Evolutionary conservation across 2,113 vertebrate species (phyloP).

Genomic region (Artemisiospiza belli): DNA sequence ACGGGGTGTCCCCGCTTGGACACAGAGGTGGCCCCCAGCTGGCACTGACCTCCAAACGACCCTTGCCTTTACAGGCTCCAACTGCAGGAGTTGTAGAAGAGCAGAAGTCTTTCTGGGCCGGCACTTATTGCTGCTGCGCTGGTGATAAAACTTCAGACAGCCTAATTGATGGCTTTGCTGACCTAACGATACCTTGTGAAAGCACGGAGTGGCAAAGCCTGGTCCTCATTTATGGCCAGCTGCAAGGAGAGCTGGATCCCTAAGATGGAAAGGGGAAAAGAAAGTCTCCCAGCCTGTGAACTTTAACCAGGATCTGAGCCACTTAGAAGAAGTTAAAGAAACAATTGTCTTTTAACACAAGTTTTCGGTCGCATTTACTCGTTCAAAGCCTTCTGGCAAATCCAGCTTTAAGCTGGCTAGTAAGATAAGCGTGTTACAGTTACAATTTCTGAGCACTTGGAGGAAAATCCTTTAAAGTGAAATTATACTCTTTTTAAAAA

Average conservation of each 20-base stretch:
- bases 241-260: slow-evolving; percentile 86
- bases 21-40: slow-evolving; percentile 87
- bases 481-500: slow-evolving; percentile 25
- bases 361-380: slow-evolving; percentile 7
- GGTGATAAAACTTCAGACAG: slow-evolving; percentile 99
- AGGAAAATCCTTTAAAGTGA: slow-evolving; percentile 49
- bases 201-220: slow-evolving; percentile 88
- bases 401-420: slow-evolving; percentile 12
- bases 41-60: slow-evolving; percentile 93
- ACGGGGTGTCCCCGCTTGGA: slow-evolving; percentile 76
- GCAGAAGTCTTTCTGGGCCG: slow-evolving; percentile 89
- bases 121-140: slow-evolving; percentile 90
- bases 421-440: not conserved
- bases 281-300: slow-evolving; percentile 74
- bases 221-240: slow-evolving; percentile 98
- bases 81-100: slow-evolving; percentile 85
- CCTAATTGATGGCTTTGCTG: slow-evolving; percentile 99
- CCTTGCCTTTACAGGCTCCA: slow-evolving; percentile 87
- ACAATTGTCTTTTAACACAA: slow-evolving; percentile 28
- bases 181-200: slow-evolving; percentile 99
- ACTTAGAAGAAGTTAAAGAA: slow-evolving; percentile 58
- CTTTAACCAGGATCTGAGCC: slow-evolving; percentile 76
- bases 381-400: slow-evolving; percentile 37
- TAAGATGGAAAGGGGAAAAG: slow-evolving; percentile 60
- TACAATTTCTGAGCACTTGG: slow-evolving; percentile 6